A percentile compares a stretch with the other conserved stretches of the same genome.
These are phyloP conservation scores for Piezodorus guildinii DNA, from an alignment of 1,140 invertebrate species.

Conservation along the genomic window DNA sequence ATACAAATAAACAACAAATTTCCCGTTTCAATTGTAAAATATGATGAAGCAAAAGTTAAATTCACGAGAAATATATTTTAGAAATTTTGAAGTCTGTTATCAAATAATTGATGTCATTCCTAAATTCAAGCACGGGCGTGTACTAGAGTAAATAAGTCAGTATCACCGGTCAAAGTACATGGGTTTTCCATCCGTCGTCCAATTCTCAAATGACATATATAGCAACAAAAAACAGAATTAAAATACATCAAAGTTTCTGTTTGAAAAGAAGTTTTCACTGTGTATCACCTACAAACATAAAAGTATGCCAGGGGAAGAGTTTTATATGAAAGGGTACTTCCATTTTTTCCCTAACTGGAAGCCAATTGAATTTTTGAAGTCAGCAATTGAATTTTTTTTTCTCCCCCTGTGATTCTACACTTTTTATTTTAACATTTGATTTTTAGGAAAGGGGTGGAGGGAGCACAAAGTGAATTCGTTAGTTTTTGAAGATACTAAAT, in stretches of 20 bases:
- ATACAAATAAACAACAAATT: too few species aligned
- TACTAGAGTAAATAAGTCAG: too few species aligned
- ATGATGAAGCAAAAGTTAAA: too few species aligned
- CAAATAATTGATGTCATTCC: too few species aligned
- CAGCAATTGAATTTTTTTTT: slow-evolving; percentile 12
- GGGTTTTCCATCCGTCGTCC: too few species aligned
- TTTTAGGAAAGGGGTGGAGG: slow-evolving; percentile 4
- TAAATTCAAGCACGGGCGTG: too few species aligned
- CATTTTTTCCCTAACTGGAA: slow-evolving; percentile 2
- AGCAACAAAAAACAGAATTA: background rate
- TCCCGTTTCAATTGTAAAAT: too few species aligned
- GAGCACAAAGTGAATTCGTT: slow-evolving; percentile 11
- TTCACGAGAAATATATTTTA: too few species aligned
- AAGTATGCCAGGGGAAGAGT: background rate
- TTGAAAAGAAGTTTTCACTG: slow-evolving; percentile 5
- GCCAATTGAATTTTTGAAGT: slow-evolving; percentile 13
- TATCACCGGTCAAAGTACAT: too few species aligned
- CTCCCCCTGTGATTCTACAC: slow-evolving; percentile 6
- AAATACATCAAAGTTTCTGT: slow-evolving; percentile 15
- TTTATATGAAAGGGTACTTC: slow-evolving; percentile 6
- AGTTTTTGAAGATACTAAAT: slow-evolving; percentile 5
- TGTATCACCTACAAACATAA: slow-evolving; percentile 11
- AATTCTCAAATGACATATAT: background rate
- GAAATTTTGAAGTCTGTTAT: too few species aligned
- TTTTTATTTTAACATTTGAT: slow-evolving; percentile 17